Evolutionary conservation across 2,888 invertebrate genomes (phyloP).

Genomic region (Orgyia antiqua): DNA sequence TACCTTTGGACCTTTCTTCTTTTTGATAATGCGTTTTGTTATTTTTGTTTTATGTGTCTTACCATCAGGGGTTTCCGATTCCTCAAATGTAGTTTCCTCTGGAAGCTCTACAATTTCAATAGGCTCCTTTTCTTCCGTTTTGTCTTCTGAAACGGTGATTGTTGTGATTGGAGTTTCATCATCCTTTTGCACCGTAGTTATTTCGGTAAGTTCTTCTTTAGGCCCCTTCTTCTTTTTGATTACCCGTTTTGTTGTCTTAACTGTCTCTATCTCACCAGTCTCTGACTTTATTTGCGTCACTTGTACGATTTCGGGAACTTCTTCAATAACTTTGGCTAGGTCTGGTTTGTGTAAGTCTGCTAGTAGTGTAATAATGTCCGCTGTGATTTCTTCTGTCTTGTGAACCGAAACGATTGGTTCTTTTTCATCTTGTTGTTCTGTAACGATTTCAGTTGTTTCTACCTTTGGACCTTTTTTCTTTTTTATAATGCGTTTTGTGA

Average conservation of each 20-base stretch:
- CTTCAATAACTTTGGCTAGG: conserved; percentile 5
- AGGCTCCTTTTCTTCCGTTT: conserved; percentile 9
- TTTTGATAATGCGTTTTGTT: conserved; percentile 35
- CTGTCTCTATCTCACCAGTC: conserved; percentile 27
- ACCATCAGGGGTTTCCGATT: conserved; percentile 12
- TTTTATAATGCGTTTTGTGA: conserved; percentile 1
- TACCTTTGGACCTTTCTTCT: conserved; percentile 17
- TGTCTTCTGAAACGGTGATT: conserved; percentile 14
- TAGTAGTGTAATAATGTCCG: conserved; percentile 8
- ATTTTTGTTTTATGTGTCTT: conserved; percentile 17
- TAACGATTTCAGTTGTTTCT: conserved; percentile 10
- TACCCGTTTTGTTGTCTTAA: conserved; percentile 33
- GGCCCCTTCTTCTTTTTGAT: conserved; percentile 48
- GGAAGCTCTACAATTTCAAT: conserved; percentile 22
- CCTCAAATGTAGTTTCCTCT: conserved; percentile 21
- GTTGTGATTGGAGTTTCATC: conserved; percentile 5
- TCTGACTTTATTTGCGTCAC: conserved; percentile 8
- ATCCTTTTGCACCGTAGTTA: conserved; percentile 7
- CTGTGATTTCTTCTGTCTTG: conserved; percentile 11
- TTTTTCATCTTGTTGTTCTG: conserved; percentile 10
- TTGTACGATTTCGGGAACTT: conserved; percentile 24
- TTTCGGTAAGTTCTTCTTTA: conserved; percentile 39
- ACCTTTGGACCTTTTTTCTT: conserved; percentile 3
- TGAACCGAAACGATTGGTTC: conserved; percentile 12
- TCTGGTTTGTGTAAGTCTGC: conserved; percentile 9